A percentile compares a stretch with the other conserved stretches of the same genome.
These are phyloP conservation scores for Mus spretus DNA, from an alignment of 2,797 vertebrate genomes.

Conservation along the genomic window DNA sequence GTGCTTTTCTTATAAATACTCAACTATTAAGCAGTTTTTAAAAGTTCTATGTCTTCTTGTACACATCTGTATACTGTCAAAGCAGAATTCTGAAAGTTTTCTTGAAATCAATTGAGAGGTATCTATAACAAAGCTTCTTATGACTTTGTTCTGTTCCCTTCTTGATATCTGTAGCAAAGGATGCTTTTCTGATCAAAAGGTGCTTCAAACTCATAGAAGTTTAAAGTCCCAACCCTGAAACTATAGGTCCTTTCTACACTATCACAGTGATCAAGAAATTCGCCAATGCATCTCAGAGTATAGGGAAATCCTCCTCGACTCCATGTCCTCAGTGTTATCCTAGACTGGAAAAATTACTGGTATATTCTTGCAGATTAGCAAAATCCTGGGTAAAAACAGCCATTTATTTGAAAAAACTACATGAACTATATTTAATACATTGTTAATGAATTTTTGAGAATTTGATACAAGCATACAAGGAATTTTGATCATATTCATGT, in stretches of 20 bases:
- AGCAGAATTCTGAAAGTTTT: background rate
- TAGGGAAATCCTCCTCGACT: background rate
- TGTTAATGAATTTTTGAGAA: background rate
- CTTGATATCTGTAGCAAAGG: background rate
- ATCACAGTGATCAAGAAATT: background rate
- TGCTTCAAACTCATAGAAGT: background rate
- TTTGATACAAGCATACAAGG: background rate
- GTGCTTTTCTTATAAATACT: background rate
- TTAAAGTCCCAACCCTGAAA: fast-evolving
- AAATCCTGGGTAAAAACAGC: background rate
- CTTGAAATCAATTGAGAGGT: background rate
- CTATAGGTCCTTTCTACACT: background rate
- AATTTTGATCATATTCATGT: background rate
- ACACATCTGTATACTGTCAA: background rate
- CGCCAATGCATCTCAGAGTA: background rate
- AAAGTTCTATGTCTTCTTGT: background rate
- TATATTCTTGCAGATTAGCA: background rate
- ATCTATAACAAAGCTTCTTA: background rate
- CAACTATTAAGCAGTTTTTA: background rate
- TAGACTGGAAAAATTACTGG: background rate
- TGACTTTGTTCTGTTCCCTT: background rate
- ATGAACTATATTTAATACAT: background rate
- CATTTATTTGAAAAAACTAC: background rate
- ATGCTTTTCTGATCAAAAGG: background rate
- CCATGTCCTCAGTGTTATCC: background rate